Percentiles rank a stretch among this genome's conserved stretches.
phyloP scores from a whole-genome alignment of 1,140 invertebrate species.

The Adoxophyes honmai region DNA sequence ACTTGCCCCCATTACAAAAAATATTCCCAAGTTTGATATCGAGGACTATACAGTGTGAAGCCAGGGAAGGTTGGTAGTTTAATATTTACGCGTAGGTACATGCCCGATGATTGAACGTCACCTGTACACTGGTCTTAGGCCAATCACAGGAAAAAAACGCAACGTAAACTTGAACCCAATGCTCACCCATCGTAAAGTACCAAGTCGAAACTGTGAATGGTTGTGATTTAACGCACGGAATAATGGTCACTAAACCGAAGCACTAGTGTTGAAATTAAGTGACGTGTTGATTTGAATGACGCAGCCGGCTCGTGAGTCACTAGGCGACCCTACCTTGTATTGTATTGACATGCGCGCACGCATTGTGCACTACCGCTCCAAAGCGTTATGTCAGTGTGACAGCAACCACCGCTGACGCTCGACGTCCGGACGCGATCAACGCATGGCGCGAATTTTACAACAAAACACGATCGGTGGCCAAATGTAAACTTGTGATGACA shows the following conservation, averaged over 20 bases:
- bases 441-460: conserved; percentile 44
- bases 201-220: not conserved
- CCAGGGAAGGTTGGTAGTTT: too few relatives aligned
- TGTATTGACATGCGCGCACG: conserved; percentile 47
- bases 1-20: too few relatives aligned
- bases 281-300: conserved; percentile 47
- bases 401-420: conserved; percentile 26
- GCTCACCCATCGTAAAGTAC: not conserved
- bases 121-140: too few relatives aligned
- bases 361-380: conserved; percentile 46
- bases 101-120: too few relatives aligned
- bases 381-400: conserved; percentile 41
- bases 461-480: conserved; percentile 21
- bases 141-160: too few relatives aligned
- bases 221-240: not conserved
- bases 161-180: too few relatives aligned
- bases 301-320: conserved; percentile 62
- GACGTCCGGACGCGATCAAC: conserved; percentile 22
- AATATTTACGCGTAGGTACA: too few relatives aligned
- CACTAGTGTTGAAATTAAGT: conserved; percentile 23
- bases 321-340: conserved; percentile 39
- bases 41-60: too few relatives aligned
- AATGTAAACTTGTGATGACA: conserved; percentile 47
- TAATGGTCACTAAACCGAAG: conserved; percentile 22
- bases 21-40: too few relatives aligned